Conservation (phyloP, 2,888 invertebrate species). For the Ennomos fuscantarius region DNA sequence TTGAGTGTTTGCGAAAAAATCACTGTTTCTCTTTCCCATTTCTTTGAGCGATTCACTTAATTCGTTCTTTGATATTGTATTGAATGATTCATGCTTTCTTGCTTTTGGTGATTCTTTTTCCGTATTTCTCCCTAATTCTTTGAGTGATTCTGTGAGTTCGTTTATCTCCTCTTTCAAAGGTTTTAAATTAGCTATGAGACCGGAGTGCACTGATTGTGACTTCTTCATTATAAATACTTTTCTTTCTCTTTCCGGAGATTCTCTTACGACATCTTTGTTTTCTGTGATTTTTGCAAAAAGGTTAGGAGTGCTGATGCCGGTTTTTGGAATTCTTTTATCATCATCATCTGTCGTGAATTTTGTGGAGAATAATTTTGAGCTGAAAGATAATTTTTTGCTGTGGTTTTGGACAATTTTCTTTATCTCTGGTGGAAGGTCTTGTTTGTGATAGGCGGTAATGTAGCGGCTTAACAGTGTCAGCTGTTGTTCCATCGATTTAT, state of each 20-base stretch:
- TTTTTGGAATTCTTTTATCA: conserved; percentile 65
- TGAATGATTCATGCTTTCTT: conserved; percentile 10
- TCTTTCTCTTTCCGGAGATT: conserved; percentile 60
- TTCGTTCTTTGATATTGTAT: conserved; percentile 47
- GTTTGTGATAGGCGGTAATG: conserved; percentile 88
- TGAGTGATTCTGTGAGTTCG: conserved; percentile 35
- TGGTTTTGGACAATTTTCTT: conserved; percentile 89
- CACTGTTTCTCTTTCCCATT: conserved; percentile 55
- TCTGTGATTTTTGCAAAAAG: conserved; percentile 67
- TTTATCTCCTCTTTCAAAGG: conserved; percentile 50
- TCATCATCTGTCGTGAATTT: conserved; percentile 73
- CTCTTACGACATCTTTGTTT: conserved; percentile 47
- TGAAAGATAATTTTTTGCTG: conserved; percentile 67
- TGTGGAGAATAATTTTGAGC: conserved; percentile 75
- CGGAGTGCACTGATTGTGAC: conserved; percentile 77
- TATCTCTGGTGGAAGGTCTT: conserved; percentile 90
- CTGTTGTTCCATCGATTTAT: conserved; percentile 90
- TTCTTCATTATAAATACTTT: conserved; percentile 73
- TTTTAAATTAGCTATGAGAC: conserved; percentile 67
- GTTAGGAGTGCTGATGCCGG: conserved; percentile 73
- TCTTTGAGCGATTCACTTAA: conserved; percentile 64
- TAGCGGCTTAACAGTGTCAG: conserved; percentile 89
- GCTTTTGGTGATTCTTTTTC: conserved; percentile 8
- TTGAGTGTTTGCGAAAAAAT: conserved; percentile 88
- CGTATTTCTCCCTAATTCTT: conserved; percentile 39